Percentiles rank a stretch among this genome's conserved stretches.
These are phyloP conservation scores for Aleiodes leptofemur DNA, from an alignment of 2,888 invertebrate genomes.

Conservation along the genomic window DNA sequence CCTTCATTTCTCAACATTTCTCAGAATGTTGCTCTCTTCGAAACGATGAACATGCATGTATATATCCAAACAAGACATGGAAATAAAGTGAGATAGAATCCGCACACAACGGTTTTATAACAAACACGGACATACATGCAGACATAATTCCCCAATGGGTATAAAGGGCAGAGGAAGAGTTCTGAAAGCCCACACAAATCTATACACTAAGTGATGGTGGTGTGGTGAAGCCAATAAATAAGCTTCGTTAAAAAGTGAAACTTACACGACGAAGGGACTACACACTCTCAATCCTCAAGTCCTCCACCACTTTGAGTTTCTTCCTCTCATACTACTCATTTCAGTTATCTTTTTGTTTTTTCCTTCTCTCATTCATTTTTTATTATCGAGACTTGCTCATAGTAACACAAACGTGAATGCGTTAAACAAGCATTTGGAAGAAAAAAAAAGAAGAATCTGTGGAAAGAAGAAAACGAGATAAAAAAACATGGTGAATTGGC, in stretches of 20 bases:
- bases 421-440: constrained; percentile 52
- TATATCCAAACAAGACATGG: constrained; percentile 15
- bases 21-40: constrained; percentile 1
- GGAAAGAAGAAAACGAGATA: constrained; percentile 45
- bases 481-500: constrained; percentile 59
- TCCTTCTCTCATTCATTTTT: background rate
- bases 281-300: constrained; percentile 36
- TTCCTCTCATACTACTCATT: constrained; percentile 10
- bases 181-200: constrained; percentile 40
- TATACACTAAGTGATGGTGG: constrained; percentile 33
- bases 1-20: constrained; percentile 14
- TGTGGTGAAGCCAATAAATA: constrained; percentile 55
- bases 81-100: constrained; percentile 22
- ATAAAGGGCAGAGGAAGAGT: constrained; percentile 1
- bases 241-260: constrained; percentile 57
- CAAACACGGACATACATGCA: constrained; percentile 5
- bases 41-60: background rate
- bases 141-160: constrained; percentile 1
- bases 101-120: constrained; percentile 18
- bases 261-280: constrained; percentile 50
- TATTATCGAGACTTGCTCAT: constrained; percentile 15
- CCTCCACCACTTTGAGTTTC: constrained; percentile 27
- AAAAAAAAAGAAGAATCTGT: constrained; percentile 16
- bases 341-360: constrained; percentile 13
- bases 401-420: constrained; percentile 51